phyloP scores from a whole-genome alignment of 2,797 vertebrate genomes.

The Sebastes umbrosus region DNA sequence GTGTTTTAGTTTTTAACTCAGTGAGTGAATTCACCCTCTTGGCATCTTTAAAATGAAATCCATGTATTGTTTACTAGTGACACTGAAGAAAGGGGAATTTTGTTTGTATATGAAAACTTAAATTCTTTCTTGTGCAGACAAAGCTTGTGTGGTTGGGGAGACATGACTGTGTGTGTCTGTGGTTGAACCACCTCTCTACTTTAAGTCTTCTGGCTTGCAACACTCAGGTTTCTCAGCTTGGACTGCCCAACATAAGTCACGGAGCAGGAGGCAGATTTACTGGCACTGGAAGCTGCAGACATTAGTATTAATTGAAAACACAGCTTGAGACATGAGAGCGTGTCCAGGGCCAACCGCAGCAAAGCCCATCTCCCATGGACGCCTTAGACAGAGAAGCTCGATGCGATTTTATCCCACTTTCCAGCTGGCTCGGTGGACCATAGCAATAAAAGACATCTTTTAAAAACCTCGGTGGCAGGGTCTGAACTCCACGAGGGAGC shows the following conservation, averaged over 20 bases:
- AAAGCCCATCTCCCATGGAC: constrained; percentile 29
- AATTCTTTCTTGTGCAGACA: neutral
- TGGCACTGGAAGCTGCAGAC: constrained; percentile 57
- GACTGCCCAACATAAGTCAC: constrained; percentile 17
- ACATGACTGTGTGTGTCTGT: neutral
- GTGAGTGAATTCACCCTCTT: neutral
- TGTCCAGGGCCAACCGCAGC: constrained; percentile 39
- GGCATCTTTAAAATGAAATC: neutral
- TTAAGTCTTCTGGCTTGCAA: neutral
- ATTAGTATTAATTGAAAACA: constrained; percentile 69
- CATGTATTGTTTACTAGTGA: neutral
- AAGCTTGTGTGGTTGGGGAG: neutral
- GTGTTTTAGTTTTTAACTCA: neutral
- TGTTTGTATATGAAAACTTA: neutral
- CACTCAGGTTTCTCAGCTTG: constrained; percentile 20
- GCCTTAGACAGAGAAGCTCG: constrained; percentile 30
- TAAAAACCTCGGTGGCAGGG: neutral
- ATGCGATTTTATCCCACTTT: constrained; percentile 36
- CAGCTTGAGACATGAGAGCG: constrained; percentile 49
- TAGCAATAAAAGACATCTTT: constrained; percentile 23
- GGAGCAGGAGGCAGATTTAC: constrained; percentile 54
- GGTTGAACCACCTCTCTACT: neutral
- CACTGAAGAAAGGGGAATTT: neutral
- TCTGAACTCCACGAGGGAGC: neutral
- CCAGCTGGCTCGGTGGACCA: constrained; percentile 33